Evolutionary conservation across 2,888 invertebrate genomes (phyloP).

Genomic region (Eugnorisma glareosa): DNA sequence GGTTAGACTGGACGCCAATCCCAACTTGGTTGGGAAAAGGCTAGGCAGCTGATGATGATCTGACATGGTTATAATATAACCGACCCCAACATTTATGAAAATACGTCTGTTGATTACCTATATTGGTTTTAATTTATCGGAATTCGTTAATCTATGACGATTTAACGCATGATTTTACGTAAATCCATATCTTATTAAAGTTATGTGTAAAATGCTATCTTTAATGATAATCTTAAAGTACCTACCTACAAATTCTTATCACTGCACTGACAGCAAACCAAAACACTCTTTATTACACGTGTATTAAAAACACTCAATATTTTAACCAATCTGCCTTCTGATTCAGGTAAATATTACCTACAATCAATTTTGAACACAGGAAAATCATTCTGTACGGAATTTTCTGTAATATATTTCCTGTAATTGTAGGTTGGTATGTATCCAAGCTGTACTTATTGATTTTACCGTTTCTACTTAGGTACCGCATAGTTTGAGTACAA

Average conservation of each 20-base stretch:
- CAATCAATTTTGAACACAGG: conserved; percentile 25
- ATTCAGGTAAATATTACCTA: not conserved
- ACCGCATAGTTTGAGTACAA: conserved; percentile 11
- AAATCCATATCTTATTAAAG: conserved; percentile 13
- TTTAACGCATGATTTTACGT: conserved; percentile 16
- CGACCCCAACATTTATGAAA: not conserved
- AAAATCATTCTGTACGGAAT: conserved; percentile 20
- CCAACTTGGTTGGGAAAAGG: too few species aligned
- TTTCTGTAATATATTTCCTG: conserved; percentile 28
- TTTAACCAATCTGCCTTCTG: not conserved
- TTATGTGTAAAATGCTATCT: conserved; percentile 28
- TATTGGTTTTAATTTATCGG: not conserved
- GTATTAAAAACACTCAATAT: conserved; percentile 18
- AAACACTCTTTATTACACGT: conserved; percentile 6
- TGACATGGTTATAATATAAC: not conserved
- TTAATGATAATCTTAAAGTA: conserved; percentile 17
- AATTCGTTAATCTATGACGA: conserved; percentile 12
- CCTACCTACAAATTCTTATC: conserved; percentile 28
- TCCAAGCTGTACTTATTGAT: conserved; percentile 15
- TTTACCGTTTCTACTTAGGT: conserved; percentile 17
- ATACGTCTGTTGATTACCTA: not conserved
- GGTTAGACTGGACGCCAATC: too few species aligned
- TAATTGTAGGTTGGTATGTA: conserved; percentile 7
- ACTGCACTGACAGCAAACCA: conserved; percentile 9
- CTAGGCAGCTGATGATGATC: too few species aligned